Evolutionary conservation across 2,113 vertebrate genomes (phyloP).

Genomic region (Eonycteris spelaea): DNA sequence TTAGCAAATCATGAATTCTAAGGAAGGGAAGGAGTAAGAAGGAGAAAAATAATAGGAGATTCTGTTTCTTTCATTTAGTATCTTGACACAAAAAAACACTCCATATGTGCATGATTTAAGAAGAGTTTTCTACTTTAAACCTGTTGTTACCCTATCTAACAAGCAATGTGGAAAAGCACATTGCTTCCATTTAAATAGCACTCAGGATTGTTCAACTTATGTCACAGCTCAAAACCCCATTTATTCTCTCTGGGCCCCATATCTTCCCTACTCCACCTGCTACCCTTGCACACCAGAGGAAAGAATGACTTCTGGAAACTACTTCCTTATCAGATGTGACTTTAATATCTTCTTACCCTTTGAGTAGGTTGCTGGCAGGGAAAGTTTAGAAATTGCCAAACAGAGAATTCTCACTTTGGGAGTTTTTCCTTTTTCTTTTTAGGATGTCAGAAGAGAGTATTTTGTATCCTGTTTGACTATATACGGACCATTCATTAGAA

Average conservation of each 20-base stretch:
- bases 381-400: not conserved
- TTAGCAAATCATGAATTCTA: conserved; percentile 56
- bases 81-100: conserved; percentile 20
- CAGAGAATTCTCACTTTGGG: not conserved
- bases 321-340: not conserved
- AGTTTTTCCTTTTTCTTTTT: not conserved
- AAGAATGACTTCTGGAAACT: not conserved
- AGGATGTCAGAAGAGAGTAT: not conserved
- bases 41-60: conserved; percentile 23
- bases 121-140: conserved; percentile 39
- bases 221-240: not conserved
- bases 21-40: conserved; percentile 19
- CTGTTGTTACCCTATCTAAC: not conserved
- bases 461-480: not conserved
- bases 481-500: not conserved
- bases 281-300: not conserved
- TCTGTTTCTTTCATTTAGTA: conserved; percentile 49
- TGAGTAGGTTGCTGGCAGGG: not conserved
- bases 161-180: not conserved
- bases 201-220: not conserved
- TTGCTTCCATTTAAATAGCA: not conserved
- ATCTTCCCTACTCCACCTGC: rapidly evolving
- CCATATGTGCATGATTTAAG: conserved; percentile 8
- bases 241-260: not conserved
- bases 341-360: not conserved